Conservation (phyloP, 2,797 vertebrate species). For the Echiichthys vipera region DNA sequence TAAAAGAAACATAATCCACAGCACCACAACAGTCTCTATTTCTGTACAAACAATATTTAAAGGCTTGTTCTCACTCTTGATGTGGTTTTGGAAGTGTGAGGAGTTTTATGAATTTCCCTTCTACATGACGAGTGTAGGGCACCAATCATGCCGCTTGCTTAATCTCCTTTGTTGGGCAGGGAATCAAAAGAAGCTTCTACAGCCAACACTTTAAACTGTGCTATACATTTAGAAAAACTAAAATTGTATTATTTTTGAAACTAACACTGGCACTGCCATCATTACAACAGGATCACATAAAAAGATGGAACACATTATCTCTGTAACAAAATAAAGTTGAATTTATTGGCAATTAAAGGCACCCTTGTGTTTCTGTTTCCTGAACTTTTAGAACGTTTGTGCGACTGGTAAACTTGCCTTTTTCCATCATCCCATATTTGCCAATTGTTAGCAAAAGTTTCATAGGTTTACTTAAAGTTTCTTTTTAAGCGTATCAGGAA, state of each 20-base stretch:
- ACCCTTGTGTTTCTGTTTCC: background rate
- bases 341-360: background rate
- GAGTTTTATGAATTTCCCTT: constrained; percentile 4
- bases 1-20: background rate
- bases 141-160: too few relatives aligned
- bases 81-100: constrained; percentile 15
- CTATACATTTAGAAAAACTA: too few relatives aligned
- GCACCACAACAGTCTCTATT: too few relatives aligned
- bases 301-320: background rate
- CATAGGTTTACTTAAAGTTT: background rate
- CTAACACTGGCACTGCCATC: background rate
- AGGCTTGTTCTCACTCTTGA: background rate
- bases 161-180: too few relatives aligned
- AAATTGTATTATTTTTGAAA: too few relatives aligned
- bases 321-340: too few relatives aligned
- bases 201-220: background rate
- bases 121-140: too few relatives aligned
- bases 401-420: background rate
- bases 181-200: too few relatives aligned
- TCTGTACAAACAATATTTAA: constrained; percentile 15
- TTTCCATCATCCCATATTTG: background rate
- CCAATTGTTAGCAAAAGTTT: background rate
- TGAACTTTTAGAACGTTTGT: background rate
- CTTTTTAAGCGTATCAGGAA: too few relatives aligned
- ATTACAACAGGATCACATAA: background rate